phyloP scores from a whole-genome alignment of 2,888 invertebrate genomes.

The Agonopterix subpropinquella region DNA sequence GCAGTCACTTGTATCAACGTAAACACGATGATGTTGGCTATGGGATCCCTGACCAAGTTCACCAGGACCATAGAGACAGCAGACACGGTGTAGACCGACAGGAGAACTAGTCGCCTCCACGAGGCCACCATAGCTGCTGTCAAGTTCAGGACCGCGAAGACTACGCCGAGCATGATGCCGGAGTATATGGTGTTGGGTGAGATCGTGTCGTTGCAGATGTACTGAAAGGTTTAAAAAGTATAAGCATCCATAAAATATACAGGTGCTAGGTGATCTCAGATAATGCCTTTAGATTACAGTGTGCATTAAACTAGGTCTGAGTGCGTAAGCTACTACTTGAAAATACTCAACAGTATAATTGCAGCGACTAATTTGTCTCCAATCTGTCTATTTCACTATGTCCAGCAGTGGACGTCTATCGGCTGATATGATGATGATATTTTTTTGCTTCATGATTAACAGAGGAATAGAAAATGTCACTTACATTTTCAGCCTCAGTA shows the following conservation, averaged over 20 bases:
- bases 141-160: conserved; percentile 72
- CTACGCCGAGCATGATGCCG: conserved; percentile 75
- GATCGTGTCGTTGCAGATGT: conserved; percentile 56
- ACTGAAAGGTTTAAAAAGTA: conserved; percentile 16
- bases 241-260: not conserved
- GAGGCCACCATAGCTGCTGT: conserved; percentile 48
- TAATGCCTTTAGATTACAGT: no score
- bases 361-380: no score
- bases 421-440: not conserved
- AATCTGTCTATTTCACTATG: no score
- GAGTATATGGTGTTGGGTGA: conserved; percentile 74
- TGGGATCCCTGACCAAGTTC: conserved; percentile 41
- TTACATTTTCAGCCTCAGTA: conserved; percentile 17
- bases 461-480: conserved; percentile 4
- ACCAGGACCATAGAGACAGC: conserved; percentile 70
- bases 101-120: conserved; percentile 64
- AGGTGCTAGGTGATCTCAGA: no score
- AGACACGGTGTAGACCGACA: conserved; percentile 55
- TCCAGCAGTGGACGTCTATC: no score
- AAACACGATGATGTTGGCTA: conserved; percentile 37
- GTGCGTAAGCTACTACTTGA: no score
- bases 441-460: not conserved
- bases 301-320: no score
- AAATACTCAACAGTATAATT: no score
- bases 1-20: conserved; percentile 31